phyloP scores from a whole-genome alignment of 2,888 invertebrate species.

The Drosophila kuntzei region DNA sequence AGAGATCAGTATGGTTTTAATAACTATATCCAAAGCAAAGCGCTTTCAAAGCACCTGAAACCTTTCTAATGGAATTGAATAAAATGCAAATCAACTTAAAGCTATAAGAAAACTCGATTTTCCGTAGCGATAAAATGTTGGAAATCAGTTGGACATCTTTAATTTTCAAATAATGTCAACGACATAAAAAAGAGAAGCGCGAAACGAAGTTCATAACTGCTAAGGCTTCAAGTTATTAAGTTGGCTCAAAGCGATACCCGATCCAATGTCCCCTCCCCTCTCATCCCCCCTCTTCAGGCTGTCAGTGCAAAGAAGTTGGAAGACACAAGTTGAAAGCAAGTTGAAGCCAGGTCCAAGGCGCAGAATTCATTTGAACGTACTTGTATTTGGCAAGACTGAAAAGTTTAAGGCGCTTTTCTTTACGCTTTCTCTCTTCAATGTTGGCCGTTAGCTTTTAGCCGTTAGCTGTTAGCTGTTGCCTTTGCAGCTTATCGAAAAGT shows the following conservation, averaged over 20 bases:
- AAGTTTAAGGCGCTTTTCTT: constrained; percentile 73
- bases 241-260: constrained; percentile 75
- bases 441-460: constrained; percentile 20
- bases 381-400: constrained; percentile 45
- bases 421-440: constrained; percentile 29
- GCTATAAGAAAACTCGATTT: not conserved
- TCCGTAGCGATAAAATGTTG: constrained; percentile 8
- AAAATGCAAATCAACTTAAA: constrained; percentile 1
- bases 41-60: not conserved
- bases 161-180: constrained; percentile 64
- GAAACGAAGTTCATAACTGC: constrained; percentile 78
- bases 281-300: not conserved
- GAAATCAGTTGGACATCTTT: constrained; percentile 53
- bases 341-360: constrained; percentile 44
- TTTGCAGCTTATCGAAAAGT: constrained; percentile 79
- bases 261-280: constrained; percentile 31
- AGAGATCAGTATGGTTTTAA: not conserved
- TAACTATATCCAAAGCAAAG: not conserved
- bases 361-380: constrained; percentile 57
- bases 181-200: constrained; percentile 65
- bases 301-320: constrained; percentile 27
- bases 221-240: constrained; percentile 76
- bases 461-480: constrained; percentile 53
- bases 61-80: too few species aligned
- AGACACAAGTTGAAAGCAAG: constrained; percentile 28